Evolutionary conservation across 2,888 invertebrate species (phyloP), one percentile per base, ranked within the genome.

Genomic region (Calliscelio sp.): DNA sequence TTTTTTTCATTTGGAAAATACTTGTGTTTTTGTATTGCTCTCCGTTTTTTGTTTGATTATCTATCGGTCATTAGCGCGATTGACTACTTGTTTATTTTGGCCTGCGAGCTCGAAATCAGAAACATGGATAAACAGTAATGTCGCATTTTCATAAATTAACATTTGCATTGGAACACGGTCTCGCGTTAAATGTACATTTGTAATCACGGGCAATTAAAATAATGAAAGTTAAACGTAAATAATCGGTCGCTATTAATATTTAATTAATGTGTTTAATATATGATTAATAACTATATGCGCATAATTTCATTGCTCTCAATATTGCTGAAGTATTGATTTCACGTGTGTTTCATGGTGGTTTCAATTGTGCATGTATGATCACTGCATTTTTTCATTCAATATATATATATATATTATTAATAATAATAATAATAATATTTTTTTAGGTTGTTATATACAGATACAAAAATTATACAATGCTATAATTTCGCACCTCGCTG

Each of bases 221-320:
- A 74, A 61, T 61, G 57, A 61, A 74, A 74, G 38, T 38, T 51
- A 38, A 61, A 38, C 46, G 61, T 74, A 51, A 74, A 61, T 61
- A 61, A 74, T 74, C 61, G 32, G 22, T 51, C 28, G 61, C 38
- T 35, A 51, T 74, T 61, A 74, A 74, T 74, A 74, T 74, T 61
- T 74, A 61, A 74, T 74, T 51, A 74, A 63, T 32, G 25, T 18
- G 35, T 73, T 74, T 61, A 61, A 61, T 74, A 74, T 18, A 25
- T 51, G 38, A 25, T 35, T 61, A 61, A 51, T 51, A 24, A 63
- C 16, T 73, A n/a, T n/a, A 73, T 49, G 49, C 16, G 59, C 73
- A 70, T 41, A 41, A 44, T 71, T 44, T 20, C 10, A 44, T 57
- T 46, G 18, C 22, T 66, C 38, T 28, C 28, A 32, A 71, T 71